Base-by-base conservation (phyloP, 2,113 vertebrate genomes). In the Hiodon tergisus region DNA sequence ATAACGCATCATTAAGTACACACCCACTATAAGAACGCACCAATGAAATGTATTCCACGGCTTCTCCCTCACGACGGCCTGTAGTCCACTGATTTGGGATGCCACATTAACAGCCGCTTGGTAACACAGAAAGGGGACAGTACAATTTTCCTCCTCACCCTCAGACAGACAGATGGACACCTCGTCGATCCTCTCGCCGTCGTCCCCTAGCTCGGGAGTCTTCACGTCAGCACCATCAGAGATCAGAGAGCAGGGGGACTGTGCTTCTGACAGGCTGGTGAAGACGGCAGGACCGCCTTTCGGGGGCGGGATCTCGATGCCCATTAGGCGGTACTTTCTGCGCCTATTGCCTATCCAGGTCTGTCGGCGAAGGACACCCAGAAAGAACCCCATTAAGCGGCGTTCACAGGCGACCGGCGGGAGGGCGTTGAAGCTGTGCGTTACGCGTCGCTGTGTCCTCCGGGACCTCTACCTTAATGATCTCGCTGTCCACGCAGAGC, bases 301-400 rank as follows among this genome's bases (percentile, higher is more conserved):
- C 76, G 96, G 95, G 76, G 95, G 94, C 69, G 96, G 97, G 79
- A 98, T 95, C 87, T 98, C 96, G 85, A 98, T 98, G 76, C 95
- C 95, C 95, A 98, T 96, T 83, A 98, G 92, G 78, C 97, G 96
- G 78, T 96, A 99, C 89, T 98, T 98, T 83, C 97, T 92, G 86
- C 97, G 94, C 83, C 95, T 91, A 91, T 99, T 99, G 83, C 97
- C 97, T 85, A 99, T 98, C 97, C 97, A 99, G 62, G 96, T 98
- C 97, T 99, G 92, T 5, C 66, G 69, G 71, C 69, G 68, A 74
- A 60, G 59, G 61, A 16, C 61, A 3, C 69, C 75, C 13, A 72
- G 46, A 48, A 31, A 31, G 31, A 31, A 31, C 31, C 31, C 2
- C 31, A 31, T 31, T 2, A 31, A 2, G 31, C 31, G 2, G 31